phyloP scores from a whole-genome alignment of 2,113 vertebrate genomes.

The Peucedramus taeniatus region DNA sequence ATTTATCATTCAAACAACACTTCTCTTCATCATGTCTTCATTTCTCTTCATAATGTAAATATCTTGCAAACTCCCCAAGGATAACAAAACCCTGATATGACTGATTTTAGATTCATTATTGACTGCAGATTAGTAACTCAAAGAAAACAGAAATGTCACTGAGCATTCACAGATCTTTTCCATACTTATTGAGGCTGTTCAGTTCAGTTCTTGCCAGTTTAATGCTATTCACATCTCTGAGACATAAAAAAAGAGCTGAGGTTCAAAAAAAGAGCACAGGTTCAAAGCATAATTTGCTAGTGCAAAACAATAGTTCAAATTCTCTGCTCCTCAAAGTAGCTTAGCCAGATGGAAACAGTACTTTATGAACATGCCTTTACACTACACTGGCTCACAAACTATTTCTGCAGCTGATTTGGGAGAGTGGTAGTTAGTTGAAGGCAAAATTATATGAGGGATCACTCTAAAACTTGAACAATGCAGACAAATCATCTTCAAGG shows the following conservation, averaged over 20 bases:
- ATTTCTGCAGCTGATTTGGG: background rate
- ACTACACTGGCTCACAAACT: background rate
- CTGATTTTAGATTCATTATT: background rate
- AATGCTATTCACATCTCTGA: background rate
- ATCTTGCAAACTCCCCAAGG: background rate
- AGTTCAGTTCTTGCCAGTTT: background rate
- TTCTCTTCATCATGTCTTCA: background rate
- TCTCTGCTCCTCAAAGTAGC: background rate
- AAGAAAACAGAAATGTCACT: background rate
- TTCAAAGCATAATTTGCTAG: background rate
- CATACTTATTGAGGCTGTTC: background rate
- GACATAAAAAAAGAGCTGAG: background rate
- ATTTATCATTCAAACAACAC: background rate
- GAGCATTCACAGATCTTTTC: background rate
- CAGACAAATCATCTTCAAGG: background rate
- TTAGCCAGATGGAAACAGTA: background rate
- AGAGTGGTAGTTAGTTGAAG: background rate
- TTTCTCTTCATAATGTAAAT: background rate
- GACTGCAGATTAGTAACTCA: background rate
- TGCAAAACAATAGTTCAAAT: background rate
- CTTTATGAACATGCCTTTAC: background rate
- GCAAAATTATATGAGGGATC: background rate
- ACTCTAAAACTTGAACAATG: background rate
- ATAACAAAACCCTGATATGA: background rate
- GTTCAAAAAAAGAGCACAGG: no score